Base-by-base conservation (phyloP, 2,797 vertebrate species). In the Sphenodon punctatus region DNA sequence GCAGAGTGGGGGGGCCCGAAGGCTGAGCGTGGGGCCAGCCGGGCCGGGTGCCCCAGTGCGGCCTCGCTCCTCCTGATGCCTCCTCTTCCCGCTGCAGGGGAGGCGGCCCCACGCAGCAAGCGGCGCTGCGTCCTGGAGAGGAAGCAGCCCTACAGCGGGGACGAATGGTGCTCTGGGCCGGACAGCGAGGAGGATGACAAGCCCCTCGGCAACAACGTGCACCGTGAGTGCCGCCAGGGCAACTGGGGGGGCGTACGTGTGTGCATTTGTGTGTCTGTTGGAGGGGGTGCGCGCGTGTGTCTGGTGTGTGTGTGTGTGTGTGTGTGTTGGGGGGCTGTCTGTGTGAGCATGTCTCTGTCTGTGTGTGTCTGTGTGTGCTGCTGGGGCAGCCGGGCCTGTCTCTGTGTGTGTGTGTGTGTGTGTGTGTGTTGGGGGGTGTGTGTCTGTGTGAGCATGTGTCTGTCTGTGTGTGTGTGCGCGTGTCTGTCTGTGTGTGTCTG, bases 151-250 rank as follows among this genome's bases (percentile, higher is more conserved):
- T 99, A 99, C 85, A 99, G 98, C 1, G 98, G 98, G 48, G 98
- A 99, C 82, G 98, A 99, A 85, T 99, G 98, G 98, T 99, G 98
- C 91, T 99, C 98, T 6, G 98, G 98, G 22, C 97, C 97, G 0
- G 98, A 99, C 94, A 99, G 97, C 0, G 98, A 99, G 84, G 98
- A 99, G 13, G 98, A 99, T 8, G 98, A 99, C 93, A 99, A 99
- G 94, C 96, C 97, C 22, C 95, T 96, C 53, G 91, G 95, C 82
- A 94, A 96, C 30, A 15, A 27, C 46, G 3, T 12, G 16, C 5
- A 20, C 5, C 4, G 4, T 9, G 38, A 46, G 14, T 43, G 60
- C 41, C 39, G 5, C 11, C 14, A 16, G 3, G 51, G 10, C 6
- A 3, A 23, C 20, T 12, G 8, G 22, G 8, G 34, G 34, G 34